These are phyloP conservation scores for Tragelaphus strepsiceros DNA, from an alignment of 2,113 vertebrate species.

Conservation along the genomic window DNA sequence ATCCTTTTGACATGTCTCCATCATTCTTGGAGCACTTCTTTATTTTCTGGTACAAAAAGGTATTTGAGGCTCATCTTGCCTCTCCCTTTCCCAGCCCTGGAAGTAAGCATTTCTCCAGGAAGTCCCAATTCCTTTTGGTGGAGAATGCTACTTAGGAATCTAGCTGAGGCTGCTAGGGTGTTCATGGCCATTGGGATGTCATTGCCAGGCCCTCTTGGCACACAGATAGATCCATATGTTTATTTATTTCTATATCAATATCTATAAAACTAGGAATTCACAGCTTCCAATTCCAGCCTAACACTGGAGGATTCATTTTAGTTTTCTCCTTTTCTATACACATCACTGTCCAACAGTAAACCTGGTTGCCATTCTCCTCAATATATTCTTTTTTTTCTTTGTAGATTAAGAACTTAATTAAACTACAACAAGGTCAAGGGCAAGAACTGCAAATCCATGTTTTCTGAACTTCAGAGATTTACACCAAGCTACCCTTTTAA, in stretches of 20 bases:
- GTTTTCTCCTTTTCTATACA: background rate
- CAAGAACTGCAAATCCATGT: background rate
- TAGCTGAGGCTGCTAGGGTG: background rate
- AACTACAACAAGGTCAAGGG: background rate
- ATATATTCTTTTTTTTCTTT: background rate
- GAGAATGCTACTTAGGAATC: background rate
- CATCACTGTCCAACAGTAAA: background rate
- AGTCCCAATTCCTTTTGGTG: background rate
- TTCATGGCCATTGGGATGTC: background rate
- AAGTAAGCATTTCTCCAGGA: background rate
- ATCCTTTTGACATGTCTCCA: background rate
- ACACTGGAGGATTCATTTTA: background rate
- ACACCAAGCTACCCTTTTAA: background rate
- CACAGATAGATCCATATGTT: background rate
- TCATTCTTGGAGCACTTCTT: background rate
- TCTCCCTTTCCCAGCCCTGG: background rate
- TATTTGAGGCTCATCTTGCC: background rate
- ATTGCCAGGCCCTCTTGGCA: background rate
- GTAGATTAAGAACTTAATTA: conserved; percentile 28
- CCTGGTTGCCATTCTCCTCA: background rate
- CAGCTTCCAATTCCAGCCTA: background rate
- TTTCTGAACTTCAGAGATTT: conserved; percentile 17
- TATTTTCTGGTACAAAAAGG: background rate
- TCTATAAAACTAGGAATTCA: background rate
- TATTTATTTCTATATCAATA: background rate